Percentiles rank a stretch among this genome's conserved stretches.
Evolutionary conservation across 2,113 vertebrate species (phyloP).

Genomic region (Halichoerus grypus): DNA sequence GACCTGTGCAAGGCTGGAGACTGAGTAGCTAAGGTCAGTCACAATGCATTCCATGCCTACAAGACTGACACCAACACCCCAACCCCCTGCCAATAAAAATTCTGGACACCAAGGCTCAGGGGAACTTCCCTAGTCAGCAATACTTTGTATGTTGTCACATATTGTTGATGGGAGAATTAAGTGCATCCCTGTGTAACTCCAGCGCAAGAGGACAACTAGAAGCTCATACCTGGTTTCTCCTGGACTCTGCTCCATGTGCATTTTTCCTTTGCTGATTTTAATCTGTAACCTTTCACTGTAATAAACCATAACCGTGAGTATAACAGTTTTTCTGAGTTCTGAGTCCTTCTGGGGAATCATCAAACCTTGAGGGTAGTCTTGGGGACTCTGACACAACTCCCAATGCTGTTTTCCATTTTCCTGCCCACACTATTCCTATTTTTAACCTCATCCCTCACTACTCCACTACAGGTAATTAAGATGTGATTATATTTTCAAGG

Average conservation of each 20-base stretch:
- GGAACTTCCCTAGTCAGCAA: background rate
- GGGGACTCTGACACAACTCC: background rate
- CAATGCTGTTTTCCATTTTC: background rate
- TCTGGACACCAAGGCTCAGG: background rate
- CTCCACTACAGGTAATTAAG: background rate
- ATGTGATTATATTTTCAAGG: background rate
- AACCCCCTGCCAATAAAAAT: background rate
- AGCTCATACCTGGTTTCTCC: background rate
- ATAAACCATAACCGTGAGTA: background rate
- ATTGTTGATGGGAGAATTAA: background rate
- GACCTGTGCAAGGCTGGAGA: background rate
- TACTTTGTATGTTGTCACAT: background rate
- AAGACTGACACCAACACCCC: background rate
- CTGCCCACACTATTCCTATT: background rate
- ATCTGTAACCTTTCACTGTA: background rate
- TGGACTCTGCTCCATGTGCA: background rate
- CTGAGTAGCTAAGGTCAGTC: background rate
- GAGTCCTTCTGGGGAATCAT: background rate
- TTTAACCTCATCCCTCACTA: background rate
- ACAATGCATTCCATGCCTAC: background rate
- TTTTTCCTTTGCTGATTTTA: conserved; percentile 32
- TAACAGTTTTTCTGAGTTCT: background rate
- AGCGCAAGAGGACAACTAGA: background rate
- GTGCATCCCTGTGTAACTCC: background rate
- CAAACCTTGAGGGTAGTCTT: background rate